Base-by-base conservation (phyloP, 1,140 invertebrate genomes). In the Drosophila pseudoananassae region DNA sequence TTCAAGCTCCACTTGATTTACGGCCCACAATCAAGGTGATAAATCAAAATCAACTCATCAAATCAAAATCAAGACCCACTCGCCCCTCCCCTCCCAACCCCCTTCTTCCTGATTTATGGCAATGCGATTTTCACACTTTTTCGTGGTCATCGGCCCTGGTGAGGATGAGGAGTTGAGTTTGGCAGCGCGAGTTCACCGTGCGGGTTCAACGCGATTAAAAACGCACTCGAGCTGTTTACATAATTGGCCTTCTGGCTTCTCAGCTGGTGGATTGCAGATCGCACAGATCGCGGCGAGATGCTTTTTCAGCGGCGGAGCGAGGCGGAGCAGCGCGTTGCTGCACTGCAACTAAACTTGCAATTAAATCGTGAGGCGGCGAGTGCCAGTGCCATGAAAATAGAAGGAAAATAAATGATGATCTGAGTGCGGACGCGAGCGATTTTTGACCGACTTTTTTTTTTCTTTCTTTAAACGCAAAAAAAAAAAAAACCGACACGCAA, bases 361-460 rank as follows among this genome's bases (percentile, higher is more conserved):
- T 76, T 76, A 68, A 87, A 79, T 74, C 63, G n/a, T 38, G 71
- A 69, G 80, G 61, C 49, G 47, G 15, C 15, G 53, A 29, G 38
- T 17, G 17, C 40, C 40, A 29, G 38, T 17, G 17, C 40, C 40
- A 17, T 72, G 58, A 52, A 74, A 80, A 81, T 76, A 71, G 61
- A 82, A 68, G 81, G 54, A 69, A 58, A 53, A 36, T 46, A 49
- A 69, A 29, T 47, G 81, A 73, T 52, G 36, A 60, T 55, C 63
- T 20, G 43, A 46, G 43, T 46, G 61, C 55, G 57, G 69, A 56
- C 54, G 54, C 60, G 74, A 59, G 78, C 69, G 76, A 79, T 80
- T 85, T 87, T 85, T 85, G 82, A 85, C 82, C 82, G 82, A 85
- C 57, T 85, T 85, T 87, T 81, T 85, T 49, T 76, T 66, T 65